Evolutionary conservation across 2,797 vertebrate species (phyloP), one percentile per base, ranked within the genome.

Genomic region (Astyanax mexicanus): DNA sequence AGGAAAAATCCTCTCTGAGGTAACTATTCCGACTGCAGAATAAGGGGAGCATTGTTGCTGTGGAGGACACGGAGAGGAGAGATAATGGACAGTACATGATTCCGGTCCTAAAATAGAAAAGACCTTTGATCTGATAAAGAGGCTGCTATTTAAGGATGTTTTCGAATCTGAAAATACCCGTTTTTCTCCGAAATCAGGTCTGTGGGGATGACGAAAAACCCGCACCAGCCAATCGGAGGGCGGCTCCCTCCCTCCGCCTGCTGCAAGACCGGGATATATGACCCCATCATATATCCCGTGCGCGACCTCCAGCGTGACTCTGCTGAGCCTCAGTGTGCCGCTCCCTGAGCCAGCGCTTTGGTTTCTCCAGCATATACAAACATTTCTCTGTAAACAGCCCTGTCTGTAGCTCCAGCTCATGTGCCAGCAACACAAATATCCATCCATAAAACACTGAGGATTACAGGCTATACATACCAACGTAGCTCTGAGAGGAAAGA

Each of bases 81-180:
- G 45, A 74, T 70, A 58, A 69, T 66, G 64, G 55, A 78, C 40
- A 73, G 51, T 17, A 13, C 19, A 71, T 23, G 27, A 54, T 52
- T 75, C 37, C 29, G 21, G 65, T 44, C 37, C 17, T 3, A 57
- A 68, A 77, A 81, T 37, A 83, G 44, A 82, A 52, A 47, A 45
- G 32, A 67, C n/a, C 49, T 37, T 47, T 62, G 69, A 40, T 79
- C 45, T 72, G 9, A 75, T 65, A 29, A 76, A 72, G 65, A 19
- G 3, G 47, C 23, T 51, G 67, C 71, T 72, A 76, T 82, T 83
- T 83, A 60, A 74, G 55, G 67, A 76, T 64, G 66, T 77, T 57
- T 64, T 60, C 66, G 57, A 40, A n/a, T 6, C 19, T 38, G 19
- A 69, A 80, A 74, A 75, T 47, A 60, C 10, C 35, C 51, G n/a